Percentiles rank a stretch among this genome's conserved stretches.
Conservation (phyloP, 2,113 vertebrate species). For the Xiphophorus maculatus region DNA sequence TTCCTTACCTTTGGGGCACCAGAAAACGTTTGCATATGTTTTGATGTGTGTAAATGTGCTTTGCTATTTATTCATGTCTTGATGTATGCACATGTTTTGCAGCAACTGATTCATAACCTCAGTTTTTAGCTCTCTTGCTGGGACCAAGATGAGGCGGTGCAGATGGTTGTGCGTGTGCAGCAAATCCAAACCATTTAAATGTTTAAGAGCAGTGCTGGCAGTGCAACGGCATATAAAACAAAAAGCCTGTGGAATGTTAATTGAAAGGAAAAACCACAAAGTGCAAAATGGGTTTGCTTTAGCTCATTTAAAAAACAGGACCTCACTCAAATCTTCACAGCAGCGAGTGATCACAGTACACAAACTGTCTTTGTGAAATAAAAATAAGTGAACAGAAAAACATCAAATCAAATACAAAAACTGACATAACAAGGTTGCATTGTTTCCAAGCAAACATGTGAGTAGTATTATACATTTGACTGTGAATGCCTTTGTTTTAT, state of each 20-base stretch:
- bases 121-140: background rate
- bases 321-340: background rate
- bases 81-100: background rate
- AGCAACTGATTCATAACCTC: background rate
- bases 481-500: no score
- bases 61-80: slow-evolving; percentile 2
- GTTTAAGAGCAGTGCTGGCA: background rate
- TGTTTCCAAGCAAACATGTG: background rate
- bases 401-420: background rate
- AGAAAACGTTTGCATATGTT: slow-evolving; percentile 14
- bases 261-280: slow-evolving; percentile 6
- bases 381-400: background rate
- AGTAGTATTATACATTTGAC: background rate
- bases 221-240: slow-evolving; percentile 4
- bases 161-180: slow-evolving; percentile 5
- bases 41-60: slow-evolving; percentile 9
- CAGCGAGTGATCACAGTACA: background rate
- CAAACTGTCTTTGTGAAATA: no score
- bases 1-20: slow-evolving; percentile 21
- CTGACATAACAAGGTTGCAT: background rate
- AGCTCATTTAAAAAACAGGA: background rate
- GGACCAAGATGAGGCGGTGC: background rate
- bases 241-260: background rate
- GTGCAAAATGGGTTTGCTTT: background rate
- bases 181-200: background rate